phyloP scores from a whole-genome alignment of 2,113 vertebrate genomes.

The Melanocharis versteri region DNA sequence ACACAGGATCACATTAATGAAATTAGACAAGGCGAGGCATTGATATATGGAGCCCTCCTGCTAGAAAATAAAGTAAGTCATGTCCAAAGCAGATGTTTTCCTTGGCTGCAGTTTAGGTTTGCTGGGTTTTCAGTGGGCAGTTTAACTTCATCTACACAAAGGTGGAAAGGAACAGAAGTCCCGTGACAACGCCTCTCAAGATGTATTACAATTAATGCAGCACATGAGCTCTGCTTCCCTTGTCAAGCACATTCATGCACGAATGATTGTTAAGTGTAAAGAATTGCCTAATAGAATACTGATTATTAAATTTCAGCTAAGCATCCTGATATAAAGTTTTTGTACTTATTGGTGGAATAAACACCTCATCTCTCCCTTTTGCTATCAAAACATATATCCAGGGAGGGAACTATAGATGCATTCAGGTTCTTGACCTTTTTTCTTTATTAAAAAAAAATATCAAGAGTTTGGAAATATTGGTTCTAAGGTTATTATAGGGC shows the following conservation, averaged over 20 bases:
- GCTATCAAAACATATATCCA: neutral
- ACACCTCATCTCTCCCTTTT: neutral
- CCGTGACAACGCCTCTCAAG: neutral
- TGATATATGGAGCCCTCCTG: constrained; percentile 70
- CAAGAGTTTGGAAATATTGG: neutral
- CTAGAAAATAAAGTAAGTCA: constrained; percentile 41
- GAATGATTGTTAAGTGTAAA: neutral
- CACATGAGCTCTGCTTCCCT: neutral
- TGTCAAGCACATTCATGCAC: neutral
- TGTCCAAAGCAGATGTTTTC: constrained; percentile 61
- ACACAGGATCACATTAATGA: constrained; percentile 87
- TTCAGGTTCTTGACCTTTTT: neutral
- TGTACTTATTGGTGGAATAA: neutral
- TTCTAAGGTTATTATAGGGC: neutral
- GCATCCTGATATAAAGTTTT: neutral
- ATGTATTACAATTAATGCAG: neutral
- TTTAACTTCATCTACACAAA: neutral
- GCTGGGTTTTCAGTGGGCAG: constrained; percentile 11
- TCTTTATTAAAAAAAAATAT: neutral
- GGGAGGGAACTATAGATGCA: neutral
- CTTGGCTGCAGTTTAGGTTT: constrained; percentile 5
- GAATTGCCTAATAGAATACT: neutral
- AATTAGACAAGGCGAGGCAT: constrained; percentile 80
- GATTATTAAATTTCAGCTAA: neutral
- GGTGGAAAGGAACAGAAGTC: neutral